Evolutionary conservation across 1,140 invertebrate genomes (phyloP).

Genomic region (Kradibia gibbosae): DNA sequence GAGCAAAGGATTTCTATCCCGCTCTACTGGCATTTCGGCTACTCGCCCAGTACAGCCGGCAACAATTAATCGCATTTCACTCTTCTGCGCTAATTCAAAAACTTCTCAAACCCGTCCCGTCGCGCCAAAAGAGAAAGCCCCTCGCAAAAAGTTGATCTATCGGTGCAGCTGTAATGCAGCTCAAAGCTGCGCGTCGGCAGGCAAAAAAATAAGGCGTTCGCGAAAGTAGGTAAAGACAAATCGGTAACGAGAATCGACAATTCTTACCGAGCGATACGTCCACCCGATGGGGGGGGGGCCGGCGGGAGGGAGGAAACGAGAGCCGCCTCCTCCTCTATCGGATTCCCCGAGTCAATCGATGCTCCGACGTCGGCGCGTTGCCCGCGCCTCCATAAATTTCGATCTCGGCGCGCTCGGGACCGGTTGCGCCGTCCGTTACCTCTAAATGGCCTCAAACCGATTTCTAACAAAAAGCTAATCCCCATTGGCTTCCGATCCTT

Average conservation of each 20-base stretch:
- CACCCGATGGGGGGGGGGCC: not conserved
- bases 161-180: not conserved
- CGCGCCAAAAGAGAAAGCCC: conserved; percentile 39
- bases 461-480: conserved; percentile 41
- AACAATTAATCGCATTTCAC: not conserved
- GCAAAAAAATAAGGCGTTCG: conserved; percentile 35
- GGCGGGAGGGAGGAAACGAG: not conserved
- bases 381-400: conserved; percentile 35
- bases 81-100: conserved; percentile 32
- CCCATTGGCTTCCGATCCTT: conserved; percentile 21
- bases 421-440: conserved; percentile 21
- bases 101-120: conserved; percentile 6
- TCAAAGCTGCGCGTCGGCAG: conserved; percentile 4
- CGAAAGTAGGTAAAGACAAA: conserved; percentile 50
- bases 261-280: not conserved
- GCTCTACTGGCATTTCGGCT: not conserved
- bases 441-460: conserved; percentile 35
- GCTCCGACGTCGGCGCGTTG: not conserved
- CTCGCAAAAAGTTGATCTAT: conserved; percentile 32
- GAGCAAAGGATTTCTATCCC: too few species aligned
- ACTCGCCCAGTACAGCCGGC: not conserved
- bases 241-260: conserved; percentile 41
- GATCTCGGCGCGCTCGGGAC: conserved; percentile 25
- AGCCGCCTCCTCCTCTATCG: not conserved
- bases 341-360: conserved; percentile 6